Evolutionary conservation across 2,113 vertebrate species (phyloP), one percentile per base, ranked within the genome.

Genomic region (Oenanthe melanoleuca): DNA sequence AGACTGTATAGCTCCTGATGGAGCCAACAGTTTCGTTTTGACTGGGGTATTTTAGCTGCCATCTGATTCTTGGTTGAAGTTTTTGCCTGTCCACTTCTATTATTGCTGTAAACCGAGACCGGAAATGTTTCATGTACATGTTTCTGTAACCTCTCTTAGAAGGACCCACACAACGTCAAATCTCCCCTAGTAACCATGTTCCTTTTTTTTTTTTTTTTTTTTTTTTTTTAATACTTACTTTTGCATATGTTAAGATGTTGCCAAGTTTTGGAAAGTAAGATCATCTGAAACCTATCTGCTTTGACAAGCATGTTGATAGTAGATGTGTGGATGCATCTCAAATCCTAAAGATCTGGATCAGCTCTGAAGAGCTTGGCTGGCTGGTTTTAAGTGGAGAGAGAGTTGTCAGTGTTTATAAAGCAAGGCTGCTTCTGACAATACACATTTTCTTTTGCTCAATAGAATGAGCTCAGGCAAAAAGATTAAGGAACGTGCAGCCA

Each of bases 401-500:
- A 73, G 42, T 52, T 77, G 45, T 37, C 71, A 61, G 17, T 59
- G 50, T 95, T 81, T 82, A 50, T 49, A 56, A 50, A 85, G 45
- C 29, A 69, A 47, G 49, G 31, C 84, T 91, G 79, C 70, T 87
- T 82, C 74, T 92, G 85, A 80, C 50, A 80, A 70, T 75, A 47
- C n/a, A 3, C 34, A 2, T 86, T 95, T 96, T 91, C 28, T 85
- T 89, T 63, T 47, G 74, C 87, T 89, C 52, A 70, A 9, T 66
- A 77, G 81, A 96, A 52, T 55, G 23, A 83, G 87, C 55, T 47
- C 40, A 83, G 88, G 85, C 92, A 88, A 59, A 93, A 92, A 87
- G 77, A 94, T 93, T 55, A 73, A 65, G 82, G 67, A 93, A 63
- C 33, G 2, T 34, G 21, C 50, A 91, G 11, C 60, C 59, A 80